Conservation (phyloP, 2,113 vertebrate species). For the Laticauda laticaudata region DNA sequence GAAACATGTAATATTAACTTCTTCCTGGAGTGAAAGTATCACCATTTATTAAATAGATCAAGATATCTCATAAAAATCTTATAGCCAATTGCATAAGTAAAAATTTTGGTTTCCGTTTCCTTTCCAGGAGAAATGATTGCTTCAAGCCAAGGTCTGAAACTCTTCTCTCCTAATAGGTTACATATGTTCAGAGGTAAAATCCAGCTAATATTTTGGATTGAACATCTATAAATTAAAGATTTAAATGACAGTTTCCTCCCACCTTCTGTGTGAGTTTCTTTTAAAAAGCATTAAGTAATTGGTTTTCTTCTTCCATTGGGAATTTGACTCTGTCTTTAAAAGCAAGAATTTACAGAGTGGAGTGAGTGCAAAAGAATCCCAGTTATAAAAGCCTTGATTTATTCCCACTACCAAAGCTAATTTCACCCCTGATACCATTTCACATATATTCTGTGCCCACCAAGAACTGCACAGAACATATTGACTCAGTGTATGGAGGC, state of each 20-base stretch:
- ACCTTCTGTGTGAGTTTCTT: slow-evolving; percentile 40
- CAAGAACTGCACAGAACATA: not conserved
- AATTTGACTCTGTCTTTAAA: slow-evolving; percentile 42
- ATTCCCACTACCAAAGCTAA: not conserved
- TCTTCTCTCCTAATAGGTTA: slow-evolving; percentile 44
- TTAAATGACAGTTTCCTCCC: slow-evolving; percentile 46
- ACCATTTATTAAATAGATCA: not conserved
- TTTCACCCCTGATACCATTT: not conserved
- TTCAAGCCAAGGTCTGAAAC: slow-evolving; percentile 42
- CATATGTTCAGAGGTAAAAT: slow-evolving; percentile 51
- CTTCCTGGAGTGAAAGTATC: not conserved
- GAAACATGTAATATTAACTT: not conserved
- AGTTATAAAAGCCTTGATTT: slow-evolving; percentile 4
- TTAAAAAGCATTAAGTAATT: slow-evolving; percentile 35
- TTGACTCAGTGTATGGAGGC: slow-evolving; percentile 31
- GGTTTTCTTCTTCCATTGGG: slow-evolving; percentile 33
- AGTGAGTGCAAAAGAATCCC: slow-evolving; percentile 40
- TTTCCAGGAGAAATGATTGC: slow-evolving; percentile 36
- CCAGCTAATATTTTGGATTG: slow-evolving; percentile 38
- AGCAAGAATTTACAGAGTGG: slow-evolving; percentile 32
- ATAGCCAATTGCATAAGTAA: slow-evolving; percentile 39
- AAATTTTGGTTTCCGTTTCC: slow-evolving; percentile 30
- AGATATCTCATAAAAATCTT: slow-evolving; percentile 25
- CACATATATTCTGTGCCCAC: not conserved
- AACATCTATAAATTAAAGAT: slow-evolving; percentile 47